These are phyloP conservation scores for Phataginus tetradactyla DNA, from an alignment of 2,797 vertebrate species.

Conservation along the genomic window DNA sequence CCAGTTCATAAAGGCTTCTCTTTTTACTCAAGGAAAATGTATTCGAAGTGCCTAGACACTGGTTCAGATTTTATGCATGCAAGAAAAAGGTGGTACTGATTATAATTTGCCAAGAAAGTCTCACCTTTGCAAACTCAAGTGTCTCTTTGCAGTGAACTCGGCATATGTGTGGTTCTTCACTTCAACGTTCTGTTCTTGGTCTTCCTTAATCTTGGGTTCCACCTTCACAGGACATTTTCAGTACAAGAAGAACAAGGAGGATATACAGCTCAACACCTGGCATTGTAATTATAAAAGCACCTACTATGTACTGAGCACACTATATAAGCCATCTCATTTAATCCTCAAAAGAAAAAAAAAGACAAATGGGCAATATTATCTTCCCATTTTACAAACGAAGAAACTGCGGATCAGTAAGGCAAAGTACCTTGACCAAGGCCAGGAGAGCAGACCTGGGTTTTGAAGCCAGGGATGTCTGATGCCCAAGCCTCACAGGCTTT, in stretches of 20 bases:
- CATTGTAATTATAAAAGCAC: slow-evolving; percentile 1
- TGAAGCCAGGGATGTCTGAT: neutral
- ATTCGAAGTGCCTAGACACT: neutral
- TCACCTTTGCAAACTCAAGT: neutral
- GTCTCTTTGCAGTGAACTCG: neutral
- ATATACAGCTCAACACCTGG: neutral
- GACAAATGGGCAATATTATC: neutral
- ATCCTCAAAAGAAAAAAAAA: neutral
- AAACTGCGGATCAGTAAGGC: neutral
- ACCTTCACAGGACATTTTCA: slow-evolving; percentile 11
- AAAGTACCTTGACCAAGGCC: neutral
- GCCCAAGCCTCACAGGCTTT: neutral
- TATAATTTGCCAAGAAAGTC: slow-evolving; percentile 4
- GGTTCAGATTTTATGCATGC: slow-evolving; percentile 9
- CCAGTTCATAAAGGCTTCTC: neutral
- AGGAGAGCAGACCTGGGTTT: neutral
- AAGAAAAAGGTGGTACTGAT: neutral
- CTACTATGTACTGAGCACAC: neutral
- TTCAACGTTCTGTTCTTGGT: neutral
- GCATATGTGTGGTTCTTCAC: neutral
- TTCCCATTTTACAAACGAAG: neutral
- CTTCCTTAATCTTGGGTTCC: slow-evolving; percentile 4
- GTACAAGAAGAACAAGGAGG: neutral
- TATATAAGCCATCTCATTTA: neutral
- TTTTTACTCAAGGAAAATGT: slow-evolving; percentile 11